Conservation (phyloP, 2,113 vertebrate species). For the Podarcis raffonei region DNA sequence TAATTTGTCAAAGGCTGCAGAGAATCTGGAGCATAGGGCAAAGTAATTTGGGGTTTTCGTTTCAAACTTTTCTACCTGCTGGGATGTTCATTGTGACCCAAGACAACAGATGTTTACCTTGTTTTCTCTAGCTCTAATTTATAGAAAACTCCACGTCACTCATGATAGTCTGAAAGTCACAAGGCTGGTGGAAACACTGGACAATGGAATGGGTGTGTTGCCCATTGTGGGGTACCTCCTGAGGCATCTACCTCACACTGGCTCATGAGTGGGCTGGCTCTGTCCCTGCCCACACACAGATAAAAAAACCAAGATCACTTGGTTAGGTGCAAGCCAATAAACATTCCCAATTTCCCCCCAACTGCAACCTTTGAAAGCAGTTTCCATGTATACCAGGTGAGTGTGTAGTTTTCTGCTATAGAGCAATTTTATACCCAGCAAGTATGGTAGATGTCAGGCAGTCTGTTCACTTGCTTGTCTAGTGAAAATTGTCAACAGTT, state of each 20-base stretch:
- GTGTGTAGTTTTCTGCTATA: background rate
- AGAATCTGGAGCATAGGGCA: constrained; percentile 2
- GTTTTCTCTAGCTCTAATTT: background rate
- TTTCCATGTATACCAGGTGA: background rate
- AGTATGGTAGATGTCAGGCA: background rate
- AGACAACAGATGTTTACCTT: background rate
- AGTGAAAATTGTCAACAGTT: background rate
- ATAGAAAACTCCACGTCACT: constrained; percentile 16
- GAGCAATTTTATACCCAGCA: background rate
- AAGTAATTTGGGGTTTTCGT: background rate
- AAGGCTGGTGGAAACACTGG: background rate
- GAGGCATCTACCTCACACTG: too few relatives aligned
- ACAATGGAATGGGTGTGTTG: too few relatives aligned
- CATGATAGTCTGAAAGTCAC: constrained; percentile 23
- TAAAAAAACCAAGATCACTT: background rate
- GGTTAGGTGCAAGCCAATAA: background rate
- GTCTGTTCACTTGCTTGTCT: background rate
- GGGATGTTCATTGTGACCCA: background rate
- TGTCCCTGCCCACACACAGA: too few relatives aligned
- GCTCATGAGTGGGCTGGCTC: too few relatives aligned
- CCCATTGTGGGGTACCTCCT: too few relatives aligned
- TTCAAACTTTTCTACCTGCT: background rate
- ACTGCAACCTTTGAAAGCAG: background rate
- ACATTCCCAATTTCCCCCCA: background rate
- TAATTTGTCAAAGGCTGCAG: constrained; percentile 6